Conservation (phyloP, 2,888 invertebrate species). For the Noctua comes region DNA sequence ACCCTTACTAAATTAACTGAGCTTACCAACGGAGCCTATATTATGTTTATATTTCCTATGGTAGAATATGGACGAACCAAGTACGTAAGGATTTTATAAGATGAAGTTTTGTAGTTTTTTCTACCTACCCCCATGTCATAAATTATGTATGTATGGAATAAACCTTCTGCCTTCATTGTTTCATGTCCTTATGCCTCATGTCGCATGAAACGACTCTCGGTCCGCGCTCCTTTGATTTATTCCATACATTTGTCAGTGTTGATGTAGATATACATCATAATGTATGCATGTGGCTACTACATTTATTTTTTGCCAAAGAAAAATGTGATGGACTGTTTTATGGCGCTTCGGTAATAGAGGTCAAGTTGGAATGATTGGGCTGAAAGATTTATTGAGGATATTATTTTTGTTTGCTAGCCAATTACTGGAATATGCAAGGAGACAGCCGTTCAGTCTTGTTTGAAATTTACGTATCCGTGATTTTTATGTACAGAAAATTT, state of each 20-base stretch:
- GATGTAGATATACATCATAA: slow-evolving; percentile 78
- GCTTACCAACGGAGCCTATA: neutral
- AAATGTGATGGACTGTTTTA: slow-evolving; percentile 75
- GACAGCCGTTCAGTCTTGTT: slow-evolving; percentile 11
- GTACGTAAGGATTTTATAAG: neutral
- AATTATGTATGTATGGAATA: neutral
- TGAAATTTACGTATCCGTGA: slow-evolving; percentile 25
- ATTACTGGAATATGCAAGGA: slow-evolving; percentile 48
- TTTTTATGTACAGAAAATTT: neutral
- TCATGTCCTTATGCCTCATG: slow-evolving; percentile 34
- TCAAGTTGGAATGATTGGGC: slow-evolving; percentile 75
- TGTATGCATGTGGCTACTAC: slow-evolving; percentile 77
- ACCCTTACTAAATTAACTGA: neutral
- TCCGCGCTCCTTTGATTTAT: slow-evolving; percentile 82
- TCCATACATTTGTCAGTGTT: slow-evolving; percentile 82
- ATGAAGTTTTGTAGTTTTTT: neutral
- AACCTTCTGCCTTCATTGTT: slow-evolving; percentile 28
- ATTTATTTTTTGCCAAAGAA: slow-evolving; percentile 77
- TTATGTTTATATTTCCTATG: neutral
- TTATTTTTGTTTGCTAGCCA: slow-evolving; percentile 65
- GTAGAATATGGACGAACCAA: neutral
- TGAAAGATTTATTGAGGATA: slow-evolving; percentile 63
- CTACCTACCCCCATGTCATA: neutral
- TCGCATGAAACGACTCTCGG: slow-evolving; percentile 75
- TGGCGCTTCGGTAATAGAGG: slow-evolving; percentile 74